Evolutionary conservation across 2,888 invertebrate genomes (phyloP), one percentile per base, ranked within the genome.

Genomic region (Caenorhabditis sinica): DNA sequence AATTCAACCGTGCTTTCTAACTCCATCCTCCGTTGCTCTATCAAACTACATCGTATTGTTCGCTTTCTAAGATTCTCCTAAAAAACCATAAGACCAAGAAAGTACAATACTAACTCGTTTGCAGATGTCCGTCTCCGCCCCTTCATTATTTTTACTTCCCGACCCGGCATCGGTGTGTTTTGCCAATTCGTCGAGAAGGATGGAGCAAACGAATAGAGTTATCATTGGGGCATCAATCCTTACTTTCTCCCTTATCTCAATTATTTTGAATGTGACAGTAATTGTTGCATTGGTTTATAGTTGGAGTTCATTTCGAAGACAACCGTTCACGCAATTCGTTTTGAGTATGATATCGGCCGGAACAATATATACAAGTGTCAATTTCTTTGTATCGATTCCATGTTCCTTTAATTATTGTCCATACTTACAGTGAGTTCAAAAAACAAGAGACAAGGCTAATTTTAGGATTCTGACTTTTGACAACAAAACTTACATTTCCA

Each of bases 311-410:
- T 82, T 82, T 49, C 60, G 71, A 20, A 74, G 61, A 51, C 72
- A 72, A 56, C 58, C 69, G 6, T 82, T 76, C 65, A 82, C 66
- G 15, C 82, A 82, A 51, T 82, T 82, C 36, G 77, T 83, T 17
- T 13, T 83, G n/a, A 77, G 73, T 61, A 83, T 83, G 83, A 66
- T 73, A n/a, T 15, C 30, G 1, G 77, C 83, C 0, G 83, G 83
- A 45, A 77, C 77, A 6, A 40, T 77, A 4, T 83, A 83, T 61
- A 73, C 77, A 1, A 40, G 28, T 15, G 65, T 63, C 36, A 83
- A 77, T 36, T 77, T 83, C 33, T 77, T 83, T 13, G 83, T 83
- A 5, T 72, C 83, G 0, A 77, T 83, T 25, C 83, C 83, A n/a
- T 83, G 83, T n/a, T 71, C 83, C 3, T 60, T 73, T 5, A 45